These are phyloP conservation scores for Apolygus lucorum DNA, from an alignment of 1,140 invertebrate species.

Conservation along the genomic window DNA sequence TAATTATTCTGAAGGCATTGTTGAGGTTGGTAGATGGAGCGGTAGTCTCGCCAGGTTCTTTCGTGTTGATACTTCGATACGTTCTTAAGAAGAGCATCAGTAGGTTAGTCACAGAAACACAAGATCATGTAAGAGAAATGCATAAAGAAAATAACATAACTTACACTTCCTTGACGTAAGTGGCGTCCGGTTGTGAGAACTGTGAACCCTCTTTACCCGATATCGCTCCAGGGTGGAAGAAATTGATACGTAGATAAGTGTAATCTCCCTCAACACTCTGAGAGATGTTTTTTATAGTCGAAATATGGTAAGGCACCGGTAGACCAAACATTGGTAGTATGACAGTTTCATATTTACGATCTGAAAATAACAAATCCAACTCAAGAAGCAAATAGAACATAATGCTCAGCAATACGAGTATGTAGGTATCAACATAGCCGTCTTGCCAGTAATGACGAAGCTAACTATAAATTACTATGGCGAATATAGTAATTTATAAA, in stretches of 20 bases:
- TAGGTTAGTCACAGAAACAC: too few relatives aligned
- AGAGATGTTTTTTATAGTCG: conserved; percentile 97
- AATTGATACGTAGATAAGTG: conserved; percentile 97
- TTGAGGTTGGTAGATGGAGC: conserved; percentile 93
- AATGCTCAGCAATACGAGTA: too few relatives aligned
- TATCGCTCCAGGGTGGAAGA: conserved; percentile 94
- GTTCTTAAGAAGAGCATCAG: too few relatives aligned
- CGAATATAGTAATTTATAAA: conserved; percentile 1
- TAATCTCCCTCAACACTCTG: conserved; percentile 98
- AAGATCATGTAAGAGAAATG: too few relatives aligned
- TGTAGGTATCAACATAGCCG: too few relatives aligned
- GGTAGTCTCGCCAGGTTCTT: conserved; percentile 92
- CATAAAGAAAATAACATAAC: conserved; percentile 40
- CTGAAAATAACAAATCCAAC: too few relatives aligned
- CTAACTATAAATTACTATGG: conserved; percentile 28
- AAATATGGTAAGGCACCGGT: conserved; percentile 96
- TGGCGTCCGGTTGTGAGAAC: conserved; percentile 89
- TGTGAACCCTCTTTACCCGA: conserved; percentile 83
- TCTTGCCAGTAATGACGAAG: too few relatives aligned
- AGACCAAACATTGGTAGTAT: conserved; percentile 94
- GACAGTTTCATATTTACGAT: conserved; percentile 95
- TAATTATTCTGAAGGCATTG: conserved; percentile 93
- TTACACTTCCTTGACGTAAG: conserved; percentile 97
- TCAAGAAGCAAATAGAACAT: too few relatives aligned
- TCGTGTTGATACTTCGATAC: conserved; percentile 95